A percentile compares a stretch with the other conserved stretches of the same genome.
Conservation (phyloP, 2,888 invertebrate species). For the Hesperia comma region DNA sequence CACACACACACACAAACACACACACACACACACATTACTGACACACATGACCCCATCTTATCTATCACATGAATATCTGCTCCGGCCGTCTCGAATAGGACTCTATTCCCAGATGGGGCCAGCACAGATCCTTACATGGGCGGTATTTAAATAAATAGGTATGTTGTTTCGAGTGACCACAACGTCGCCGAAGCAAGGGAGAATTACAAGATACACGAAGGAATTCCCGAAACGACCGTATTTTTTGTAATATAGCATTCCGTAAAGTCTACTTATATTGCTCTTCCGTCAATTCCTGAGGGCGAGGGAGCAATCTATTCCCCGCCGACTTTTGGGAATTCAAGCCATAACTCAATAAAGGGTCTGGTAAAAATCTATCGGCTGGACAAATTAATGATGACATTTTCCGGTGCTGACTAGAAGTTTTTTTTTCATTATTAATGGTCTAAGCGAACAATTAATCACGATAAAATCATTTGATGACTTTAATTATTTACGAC, state of each 20-base stretch:
- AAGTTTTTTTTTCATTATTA: constrained; percentile 15
- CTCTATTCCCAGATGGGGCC: too few species aligned
- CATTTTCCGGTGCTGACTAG: constrained; percentile 16
- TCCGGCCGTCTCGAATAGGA: too few species aligned
- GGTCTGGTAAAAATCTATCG: constrained; percentile 34
- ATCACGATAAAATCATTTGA: neutral
- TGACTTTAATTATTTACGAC: neutral
- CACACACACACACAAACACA: too few species aligned
- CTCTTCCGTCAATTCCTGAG: constrained; percentile 17
- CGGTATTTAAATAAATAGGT: too few species aligned
- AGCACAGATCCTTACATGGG: too few species aligned
- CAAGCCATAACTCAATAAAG: constrained; percentile 31
- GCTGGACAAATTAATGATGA: constrained; percentile 31
- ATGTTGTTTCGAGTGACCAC: too few species aligned
- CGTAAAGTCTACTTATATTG: constrained; percentile 19
- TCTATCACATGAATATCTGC: too few species aligned
- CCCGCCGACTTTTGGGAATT: constrained; percentile 30
- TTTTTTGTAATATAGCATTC: constrained; percentile 15
- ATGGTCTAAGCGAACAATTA: neutral
- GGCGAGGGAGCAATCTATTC: constrained; percentile 28
- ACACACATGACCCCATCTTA: too few species aligned
- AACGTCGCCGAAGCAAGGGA: constrained; percentile 41
- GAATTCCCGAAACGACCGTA: constrained; percentile 2
- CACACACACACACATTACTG: too few species aligned
- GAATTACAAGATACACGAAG: constrained; percentile 55